Base-by-base conservation (phyloP, 2,113 vertebrate genomes). In the Pollimyrus isidori region DNA sequence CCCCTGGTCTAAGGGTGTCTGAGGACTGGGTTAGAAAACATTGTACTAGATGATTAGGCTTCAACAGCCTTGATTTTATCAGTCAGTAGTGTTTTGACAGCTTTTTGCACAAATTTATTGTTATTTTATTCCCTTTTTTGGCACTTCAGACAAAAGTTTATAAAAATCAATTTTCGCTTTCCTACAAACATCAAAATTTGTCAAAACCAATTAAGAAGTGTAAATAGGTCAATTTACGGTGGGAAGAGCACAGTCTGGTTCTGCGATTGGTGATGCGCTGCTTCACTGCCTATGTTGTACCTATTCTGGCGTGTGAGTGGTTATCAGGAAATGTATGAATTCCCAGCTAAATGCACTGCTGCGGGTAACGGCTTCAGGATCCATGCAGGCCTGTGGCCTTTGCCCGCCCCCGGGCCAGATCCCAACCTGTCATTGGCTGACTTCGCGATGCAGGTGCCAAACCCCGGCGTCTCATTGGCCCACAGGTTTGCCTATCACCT, bases 401-500 rank as follows among this genome's bases (percentile, higher is more conserved):
- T 1, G n/a, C 65, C 1, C 4, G 11, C 15, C 13, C 13, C 10
- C 69, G 17, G 39, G 26, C 69, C 30, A 35, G 17, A 39, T 15
- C 30, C 15, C 30, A 9, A 5, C 30, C 0, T 39, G 11, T 76
- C 30, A 39, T 76, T 76, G 69, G 69, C 69, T 48, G 5, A 19
- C 80, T 19, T 53, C 0, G 30, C 9, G 39, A 52, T 69, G 35
- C 83, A 1, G 58, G 82, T 45, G 39, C 52, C 23, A n/a, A 30
- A 39, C 17, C 35, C 45, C 15, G 10, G 19, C n/a, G 9, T 48
- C 83, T 30, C 73, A 10, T 13, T 17, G 39, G 92, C 7, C 3
- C 15, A 56, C 94, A 99, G 98, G 95, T 99, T 99, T 95, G 98
- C 98, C 0, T 99, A 99, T 93, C 98, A 99, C 93, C 96, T 99